These are phyloP conservation scores for Idaea biselata DNA, from an alignment of 2,888 invertebrate species.

Conservation along the genomic window DNA sequence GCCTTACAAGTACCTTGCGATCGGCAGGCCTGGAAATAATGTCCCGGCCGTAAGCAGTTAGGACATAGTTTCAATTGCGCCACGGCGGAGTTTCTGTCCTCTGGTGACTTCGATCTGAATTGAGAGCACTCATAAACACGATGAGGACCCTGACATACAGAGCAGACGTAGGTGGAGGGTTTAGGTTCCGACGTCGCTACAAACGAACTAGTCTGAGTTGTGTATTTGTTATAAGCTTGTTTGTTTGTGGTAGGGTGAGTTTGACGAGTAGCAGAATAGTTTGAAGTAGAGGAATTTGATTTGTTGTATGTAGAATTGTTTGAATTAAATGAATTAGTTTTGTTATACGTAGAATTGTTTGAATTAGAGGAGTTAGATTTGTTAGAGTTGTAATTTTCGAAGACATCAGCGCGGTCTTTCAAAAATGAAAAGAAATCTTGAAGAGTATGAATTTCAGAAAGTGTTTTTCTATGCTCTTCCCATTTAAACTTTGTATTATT, in stretches of 20 bases:
- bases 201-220: too few species aligned
- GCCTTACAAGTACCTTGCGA: neutral
- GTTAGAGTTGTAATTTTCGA: constrained; percentile 10
- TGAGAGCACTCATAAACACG: constrained; percentile 10
- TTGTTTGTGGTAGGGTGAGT: too few species aligned
- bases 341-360: neutral
- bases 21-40: constrained; percentile 1
- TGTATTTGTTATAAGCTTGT: too few species aligned
- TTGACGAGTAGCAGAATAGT: too few species aligned
- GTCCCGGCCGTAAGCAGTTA: constrained; percentile 1
- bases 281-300: too few species aligned
- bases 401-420: constrained; percentile 17
- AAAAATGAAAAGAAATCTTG: constrained; percentile 16
- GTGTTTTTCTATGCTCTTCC: constrained; percentile 18
- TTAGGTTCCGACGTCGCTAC: neutral
- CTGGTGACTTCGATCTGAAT: constrained; percentile 9
- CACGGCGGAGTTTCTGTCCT: constrained; percentile 2
- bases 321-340: neutral
- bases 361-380: too few species aligned
- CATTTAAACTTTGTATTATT: constrained; percentile 20
- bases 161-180: constrained; percentile 2
- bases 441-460: constrained; percentile 15
- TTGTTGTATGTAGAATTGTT: too few species aligned
- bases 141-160: constrained; percentile 10
- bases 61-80: neutral